A percentile compares a stretch with the other conserved stretches of the same genome.
Evolutionary conservation across 2,888 invertebrate genomes (phyloP).

Genomic region (Anaspis maculata): DNA sequence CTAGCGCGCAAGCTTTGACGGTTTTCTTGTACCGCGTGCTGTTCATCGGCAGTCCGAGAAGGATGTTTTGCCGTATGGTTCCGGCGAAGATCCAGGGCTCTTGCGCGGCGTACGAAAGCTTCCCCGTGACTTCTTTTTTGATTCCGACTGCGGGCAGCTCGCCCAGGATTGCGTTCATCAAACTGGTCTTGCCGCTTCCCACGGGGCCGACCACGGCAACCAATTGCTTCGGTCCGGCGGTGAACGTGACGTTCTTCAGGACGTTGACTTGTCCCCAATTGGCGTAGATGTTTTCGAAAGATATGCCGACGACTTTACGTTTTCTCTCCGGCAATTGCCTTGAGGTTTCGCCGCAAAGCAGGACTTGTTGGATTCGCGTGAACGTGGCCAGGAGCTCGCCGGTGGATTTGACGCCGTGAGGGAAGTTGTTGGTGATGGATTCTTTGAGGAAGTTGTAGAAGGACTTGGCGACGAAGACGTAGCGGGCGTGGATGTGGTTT

Average conservation of each 20-base stretch:
- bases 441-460: slow-evolving; percentile 77
- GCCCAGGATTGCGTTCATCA: slow-evolving; percentile 60
- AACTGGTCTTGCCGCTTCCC: slow-evolving; percentile 61
- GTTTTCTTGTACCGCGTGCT: slow-evolving; percentile 43
- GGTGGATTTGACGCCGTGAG: slow-evolving; percentile 49
- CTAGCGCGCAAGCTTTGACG: slow-evolving; percentile 55
- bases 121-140: slow-evolving; percentile 52
- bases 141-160: slow-evolving; percentile 60
- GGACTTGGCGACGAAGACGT: slow-evolving; percentile 78
- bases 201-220: slow-evolving; percentile 56
- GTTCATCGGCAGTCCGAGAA: slow-evolving; percentile 62
- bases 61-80: slow-evolving; percentile 67
- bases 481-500: slow-evolving; percentile 65
- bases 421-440: slow-evolving; percentile 57
- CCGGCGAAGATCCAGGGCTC: slow-evolving; percentile 72
- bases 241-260: slow-evolving; percentile 23
- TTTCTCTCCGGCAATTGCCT: slow-evolving; percentile 13
- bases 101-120: slow-evolving; percentile 65
- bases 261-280: slow-evolving; percentile 23
- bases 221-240: slow-evolving; percentile 20
- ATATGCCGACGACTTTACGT: slow-evolving; percentile 21
- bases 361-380: slow-evolving; percentile 50
- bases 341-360: slow-evolving; percentile 40
- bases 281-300: slow-evolving; percentile 22
- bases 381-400: slow-evolving; percentile 59